Base-by-base conservation (phyloP, 2,113 vertebrate genomes). In the Mugil cephalus region DNA sequence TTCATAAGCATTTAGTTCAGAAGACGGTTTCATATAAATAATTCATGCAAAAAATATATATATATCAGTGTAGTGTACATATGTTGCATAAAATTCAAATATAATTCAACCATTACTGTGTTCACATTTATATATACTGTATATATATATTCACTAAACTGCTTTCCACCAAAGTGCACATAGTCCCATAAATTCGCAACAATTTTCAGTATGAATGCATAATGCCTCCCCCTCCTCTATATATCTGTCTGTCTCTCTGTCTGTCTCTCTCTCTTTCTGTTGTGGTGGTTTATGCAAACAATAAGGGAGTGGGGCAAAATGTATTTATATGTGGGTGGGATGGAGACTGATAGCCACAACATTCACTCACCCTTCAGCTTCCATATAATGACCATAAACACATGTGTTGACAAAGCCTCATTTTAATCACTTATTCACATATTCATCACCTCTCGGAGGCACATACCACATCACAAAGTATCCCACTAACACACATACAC, bases 121-220 rank as follows among this genome's bases (percentile, higher is more conserved):
- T 34, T 48, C 51, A n/a, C 13, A 1, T 39, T 17, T 61, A 68
- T 8, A 8, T n/a, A n/a, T n/a, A n/a, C n/a, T n/a, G n/a, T n/a
- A n/a, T n/a, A n/a, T n/a, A n/a, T n/a, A 11, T 65, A 75, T 83
- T 74, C 77, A 58, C 69, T 69, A 56, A 82, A 73, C 61, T 62
- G 47, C 60, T 73, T 58, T 64, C 64, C 15, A n/a, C 34, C n/a
- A 64, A 65, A 65, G 67, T 80, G 56, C 82, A 72, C 53, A n/a
- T 68, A 18, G 80, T 88, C 69, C 79, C 86, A 77, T 47, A 82
- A 80, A 83, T 87, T 82, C 71, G 69, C 53, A 65, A n/a, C 77
- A 84, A 40, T 82, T 76, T 83, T 8, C 17, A 71, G 51, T 54
- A 68, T 72, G 53, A 77, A 82, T 59, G 35, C 71, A 75, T 74